Evolutionary conservation across 2,888 invertebrate genomes (phyloP), one percentile per base, ranked within the genome.

Genomic region (Spilosoma lubricipeda): DNA sequence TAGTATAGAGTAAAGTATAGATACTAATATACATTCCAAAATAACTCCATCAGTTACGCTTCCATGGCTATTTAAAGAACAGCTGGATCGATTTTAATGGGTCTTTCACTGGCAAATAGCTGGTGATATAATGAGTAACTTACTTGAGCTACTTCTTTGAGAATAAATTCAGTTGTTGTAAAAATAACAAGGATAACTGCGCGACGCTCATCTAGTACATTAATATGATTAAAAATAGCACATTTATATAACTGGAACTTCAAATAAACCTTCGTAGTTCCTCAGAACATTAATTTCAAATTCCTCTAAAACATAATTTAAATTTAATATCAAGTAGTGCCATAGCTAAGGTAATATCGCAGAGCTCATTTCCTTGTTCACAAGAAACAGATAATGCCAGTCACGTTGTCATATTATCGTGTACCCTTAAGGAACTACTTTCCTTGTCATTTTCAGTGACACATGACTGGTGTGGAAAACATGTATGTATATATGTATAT

Each of bases 331-430:
- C 63, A 30, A 18, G 5, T 30, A 18, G 63, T 63, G 15, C 30
- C 8, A 30, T 18, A 30, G 15, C 59, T 63, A 27, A n/a, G n/a
- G 59, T 63, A 63, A 30, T 63, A 66, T 36, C 18, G 23, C 65
- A 23, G 39, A 36, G 36, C 9, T 66, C 23, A 65, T 65, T 23
- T 65, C 64, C 18, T 30, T 30, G 20, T 69, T 69, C 64, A 63
- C 42, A 36, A 36, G 67, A 42, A 30, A 59, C 27, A 59, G 67
- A 59, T 59, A 69, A 69, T n/a, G 69, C 52, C 69, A 56, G 33
- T 33, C 30, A 69, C 33, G 45, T 56, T 30, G 45, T 78, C 72
- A 73, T 71, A 70, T 67, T 74, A 70, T 76, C 63, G 68, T 39
- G 13, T 39, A n/a, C 30, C 48, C 39, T 33, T 36, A n/a, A 2